Conservation (phyloP, 2,888 invertebrate species). For the Orthonychiurus folsomi region DNA sequence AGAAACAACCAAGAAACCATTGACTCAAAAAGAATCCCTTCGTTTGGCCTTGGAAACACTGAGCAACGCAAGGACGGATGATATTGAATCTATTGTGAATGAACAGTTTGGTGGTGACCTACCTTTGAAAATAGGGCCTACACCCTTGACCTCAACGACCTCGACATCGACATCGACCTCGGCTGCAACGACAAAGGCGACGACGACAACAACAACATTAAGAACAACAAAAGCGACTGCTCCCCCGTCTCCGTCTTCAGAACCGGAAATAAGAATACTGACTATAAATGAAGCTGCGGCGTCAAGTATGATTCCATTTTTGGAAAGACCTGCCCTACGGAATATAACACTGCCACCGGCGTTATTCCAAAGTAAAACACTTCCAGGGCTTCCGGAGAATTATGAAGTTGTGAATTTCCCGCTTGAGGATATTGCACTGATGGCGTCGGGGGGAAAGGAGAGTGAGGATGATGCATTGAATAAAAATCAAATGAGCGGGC, state of each 20-base stretch:
- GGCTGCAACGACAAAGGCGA: background rate
- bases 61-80: conserved; percentile 5
- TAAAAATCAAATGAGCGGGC: background rate
- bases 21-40: conserved; percentile 5
- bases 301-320: conserved; percentile 3
- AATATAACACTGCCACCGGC: too few relatives aligned
- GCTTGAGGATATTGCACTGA: background rate
- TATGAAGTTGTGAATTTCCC: background rate
- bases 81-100: conserved; percentile 28
- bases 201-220: conserved; percentile 8
- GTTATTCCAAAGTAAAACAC: background rate
- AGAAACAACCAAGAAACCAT: background rate
- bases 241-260: background rate
- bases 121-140: conserved; percentile 1
- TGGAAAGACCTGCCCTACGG: too few relatives aligned
- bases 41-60: background rate
- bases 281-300: conserved; percentile 4
- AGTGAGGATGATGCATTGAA: background rate
- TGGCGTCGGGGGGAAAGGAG: background rate
- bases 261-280: background rate
- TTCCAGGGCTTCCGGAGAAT: background rate
- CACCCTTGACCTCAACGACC: background rate
- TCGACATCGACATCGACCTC: background rate
- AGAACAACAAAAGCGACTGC: background rate
- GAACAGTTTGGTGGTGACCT: conserved; percentile 20